Evolutionary conservation across 2,113 vertebrate genomes (phyloP).

Genomic region (Tiliqua scincoides): DNA sequence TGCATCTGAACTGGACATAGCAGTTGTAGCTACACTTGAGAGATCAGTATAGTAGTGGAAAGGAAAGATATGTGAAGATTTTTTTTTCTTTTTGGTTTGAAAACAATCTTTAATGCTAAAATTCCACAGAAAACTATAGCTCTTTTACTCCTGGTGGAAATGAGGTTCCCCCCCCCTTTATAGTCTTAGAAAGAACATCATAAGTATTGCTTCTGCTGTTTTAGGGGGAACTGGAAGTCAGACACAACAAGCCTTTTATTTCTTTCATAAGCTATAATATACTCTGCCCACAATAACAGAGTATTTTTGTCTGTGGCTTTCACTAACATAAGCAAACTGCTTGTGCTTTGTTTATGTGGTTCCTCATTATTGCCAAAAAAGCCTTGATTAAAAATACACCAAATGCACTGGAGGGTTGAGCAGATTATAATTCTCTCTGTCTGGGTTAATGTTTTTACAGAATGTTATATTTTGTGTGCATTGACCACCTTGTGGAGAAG

Average conservation of each 20-base stretch:
- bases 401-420: constrained; percentile 1
- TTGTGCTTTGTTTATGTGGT: constrained; percentile 43
- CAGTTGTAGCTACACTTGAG: not conserved
- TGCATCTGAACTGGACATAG: not conserved
- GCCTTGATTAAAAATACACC: constrained; percentile 49
- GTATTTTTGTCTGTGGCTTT: constrained; percentile 51
- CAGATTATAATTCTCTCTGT: constrained; percentile 30
- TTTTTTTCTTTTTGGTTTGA: not conserved
- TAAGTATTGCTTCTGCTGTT: constrained; percentile 11
- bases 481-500: constrained; percentile 24
- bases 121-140: not conserved
- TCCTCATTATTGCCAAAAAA: constrained; percentile 55
- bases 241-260: constrained; percentile 41
- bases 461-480: constrained; percentile 28
- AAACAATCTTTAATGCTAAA: not conserved
- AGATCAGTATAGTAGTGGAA: not conserved
- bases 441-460: not conserved
- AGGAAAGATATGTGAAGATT: not conserved
- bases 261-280: constrained; percentile 46
- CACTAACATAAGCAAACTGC: constrained; percentile 38
- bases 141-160: not conserved
- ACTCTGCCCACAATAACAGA: constrained; percentile 33
- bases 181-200: not conserved
- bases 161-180: not conserved
- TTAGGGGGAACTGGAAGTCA: constrained; percentile 34